Percentiles rank a stretch among this genome's conserved stretches.
These are phyloP conservation scores for Vanacampus margaritifer DNA, from an alignment of 2,113 vertebrate genomes.

Conservation along the genomic window DNA sequence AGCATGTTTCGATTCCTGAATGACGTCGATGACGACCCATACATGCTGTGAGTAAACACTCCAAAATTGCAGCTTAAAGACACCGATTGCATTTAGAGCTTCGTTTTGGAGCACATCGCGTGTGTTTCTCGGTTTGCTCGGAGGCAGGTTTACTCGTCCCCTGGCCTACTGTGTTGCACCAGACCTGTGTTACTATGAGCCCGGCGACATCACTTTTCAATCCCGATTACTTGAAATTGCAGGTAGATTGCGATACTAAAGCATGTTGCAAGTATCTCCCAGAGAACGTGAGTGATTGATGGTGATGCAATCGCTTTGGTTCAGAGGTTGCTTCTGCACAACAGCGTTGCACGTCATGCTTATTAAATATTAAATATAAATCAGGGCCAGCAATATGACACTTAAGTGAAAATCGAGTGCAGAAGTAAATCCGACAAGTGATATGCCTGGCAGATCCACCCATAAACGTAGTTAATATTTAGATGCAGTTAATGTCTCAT, in stretches of 20 bases:
- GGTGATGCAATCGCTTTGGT: neutral
- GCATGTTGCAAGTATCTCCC: neutral
- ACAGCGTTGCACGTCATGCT: neutral
- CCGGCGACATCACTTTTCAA: slow-evolving; percentile 3
- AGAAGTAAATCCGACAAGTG: neutral
- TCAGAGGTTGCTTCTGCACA: neutral
- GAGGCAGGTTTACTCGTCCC: slow-evolving; percentile 33
- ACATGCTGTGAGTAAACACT: slow-evolving; percentile 72
- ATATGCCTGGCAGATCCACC: neutral
- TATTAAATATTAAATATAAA: neutral
- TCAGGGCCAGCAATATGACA: neutral
- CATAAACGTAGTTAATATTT: neutral
- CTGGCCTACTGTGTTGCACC: slow-evolving; percentile 58
- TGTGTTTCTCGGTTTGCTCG: slow-evolving; percentile 9
- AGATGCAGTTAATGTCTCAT: neutral
- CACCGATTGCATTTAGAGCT: neutral
- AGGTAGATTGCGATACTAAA: neutral
- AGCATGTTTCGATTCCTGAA: slow-evolving; percentile 78
- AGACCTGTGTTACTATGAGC: slow-evolving; percentile 41
- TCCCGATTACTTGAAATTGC: neutral
- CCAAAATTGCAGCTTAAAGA: neutral
- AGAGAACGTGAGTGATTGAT: neutral
- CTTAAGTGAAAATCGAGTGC: neutral
- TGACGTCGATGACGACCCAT: slow-evolving; percentile 77
- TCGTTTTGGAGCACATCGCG: neutral